These are phyloP conservation scores for Pseudorhiza aurosa DNA, from an alignment of 30 jellyfish, hydroid and myxozoan genomes.

Conservation along the genomic window DNA sequence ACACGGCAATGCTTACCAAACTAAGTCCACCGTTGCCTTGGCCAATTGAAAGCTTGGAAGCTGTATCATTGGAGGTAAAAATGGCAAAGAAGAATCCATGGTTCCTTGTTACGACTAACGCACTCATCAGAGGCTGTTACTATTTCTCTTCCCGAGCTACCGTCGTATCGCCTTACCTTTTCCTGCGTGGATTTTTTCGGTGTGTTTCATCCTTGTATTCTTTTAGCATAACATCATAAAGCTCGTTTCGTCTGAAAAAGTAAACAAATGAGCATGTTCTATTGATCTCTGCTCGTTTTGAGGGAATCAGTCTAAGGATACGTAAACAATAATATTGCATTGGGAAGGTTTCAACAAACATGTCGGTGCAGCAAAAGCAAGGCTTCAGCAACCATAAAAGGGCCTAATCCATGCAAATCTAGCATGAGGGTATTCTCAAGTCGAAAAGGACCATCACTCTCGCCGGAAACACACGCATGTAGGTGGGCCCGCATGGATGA, in stretches of 20 bases:
- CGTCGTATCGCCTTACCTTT: slow-evolving; percentile 51
- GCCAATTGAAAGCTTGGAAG: slow-evolving; percentile 8
- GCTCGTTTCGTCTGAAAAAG: slow-evolving; percentile 73
- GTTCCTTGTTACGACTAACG: background rate
- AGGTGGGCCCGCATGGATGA: no score
- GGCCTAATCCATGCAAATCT: slow-evolving; percentile 15
- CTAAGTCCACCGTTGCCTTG: background rate
- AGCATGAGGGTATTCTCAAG: background rate
- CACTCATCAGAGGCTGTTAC: background rate
- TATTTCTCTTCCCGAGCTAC: background rate
- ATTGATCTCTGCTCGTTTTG: no score
- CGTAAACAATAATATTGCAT: no score
- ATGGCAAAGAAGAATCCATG: background rate
- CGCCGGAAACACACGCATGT: no score
- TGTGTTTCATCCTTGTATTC: slow-evolving; percentile 81
- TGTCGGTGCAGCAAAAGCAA: slow-evolving; percentile 6
- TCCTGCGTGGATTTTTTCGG: slow-evolving; percentile 63
- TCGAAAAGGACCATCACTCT: background rate
- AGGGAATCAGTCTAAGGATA: background rate
- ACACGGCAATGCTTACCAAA: background rate
- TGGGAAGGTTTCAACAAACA: slow-evolving; percentile 14
- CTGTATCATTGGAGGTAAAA: background rate
- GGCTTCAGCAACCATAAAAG: background rate
- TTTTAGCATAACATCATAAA: slow-evolving; percentile 81
- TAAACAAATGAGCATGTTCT: no score